These are phyloP conservation scores for Pterostichus niger DNA, from an alignment of 2,888 invertebrate genomes.

Conservation along the genomic window DNA sequence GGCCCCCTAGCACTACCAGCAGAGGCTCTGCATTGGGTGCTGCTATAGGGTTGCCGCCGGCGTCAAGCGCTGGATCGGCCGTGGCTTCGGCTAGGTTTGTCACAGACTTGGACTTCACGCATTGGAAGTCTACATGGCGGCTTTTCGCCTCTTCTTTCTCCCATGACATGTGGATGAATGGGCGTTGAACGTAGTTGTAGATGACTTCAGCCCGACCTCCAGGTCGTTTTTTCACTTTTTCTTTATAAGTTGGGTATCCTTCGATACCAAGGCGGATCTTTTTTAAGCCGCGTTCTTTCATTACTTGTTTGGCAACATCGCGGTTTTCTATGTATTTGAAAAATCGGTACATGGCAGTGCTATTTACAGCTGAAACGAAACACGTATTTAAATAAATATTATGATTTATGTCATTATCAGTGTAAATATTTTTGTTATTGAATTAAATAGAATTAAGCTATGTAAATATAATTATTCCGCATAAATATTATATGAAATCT, in stretches of 20 bases:
- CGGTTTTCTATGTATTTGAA: constrained; percentile 99
- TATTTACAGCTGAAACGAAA: constrained; percentile 88
- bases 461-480: background rate
- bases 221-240: constrained; percentile 97
- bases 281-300: constrained; percentile 98
- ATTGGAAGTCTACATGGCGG: constrained; percentile 99
- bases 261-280: constrained; percentile 99
- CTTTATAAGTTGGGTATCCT: constrained; percentile 99
- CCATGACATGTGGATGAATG: constrained; percentile 99
- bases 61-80: constrained; percentile 89
- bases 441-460: background rate
- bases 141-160: constrained; percentile 99
- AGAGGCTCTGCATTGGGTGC: constrained; percentile 66
- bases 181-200: constrained; percentile 99
- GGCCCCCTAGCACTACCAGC: constrained; percentile 67
- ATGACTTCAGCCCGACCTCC: constrained; percentile 98
- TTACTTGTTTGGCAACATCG: constrained; percentile 99
- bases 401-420: too few relatives aligned
- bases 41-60: constrained; percentile 72
- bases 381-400: background rate
- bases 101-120: constrained; percentile 98
- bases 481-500: background rate
- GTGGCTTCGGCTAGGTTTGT: constrained; percentile 97
- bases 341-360: constrained; percentile 97
- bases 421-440: constrained; percentile 5